Evolutionary conservation across 2,888 invertebrate genomes (phyloP), one percentile per base, ranked within the genome.

Genomic region (Muschampia plurimacula): DNA sequence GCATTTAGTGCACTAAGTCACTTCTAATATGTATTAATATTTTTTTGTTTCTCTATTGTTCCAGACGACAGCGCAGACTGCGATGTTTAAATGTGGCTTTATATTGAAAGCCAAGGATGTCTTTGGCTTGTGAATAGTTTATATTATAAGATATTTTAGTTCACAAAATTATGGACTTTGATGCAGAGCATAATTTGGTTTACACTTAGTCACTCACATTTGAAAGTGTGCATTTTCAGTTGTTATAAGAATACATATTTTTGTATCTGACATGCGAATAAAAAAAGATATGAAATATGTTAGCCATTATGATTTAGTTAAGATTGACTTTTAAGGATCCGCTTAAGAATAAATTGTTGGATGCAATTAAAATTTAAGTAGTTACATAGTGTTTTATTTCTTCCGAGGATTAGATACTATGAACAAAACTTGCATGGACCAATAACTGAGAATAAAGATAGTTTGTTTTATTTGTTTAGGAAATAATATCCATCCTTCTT

Each of bases 341-440:
- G 90, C 92, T 90, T 93, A 92, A 92, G 89, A 90, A 88, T 91
- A 89, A 91, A 86, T 91, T 91, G 92, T 93, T 93, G 91, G 89
- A 92, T 88, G 87, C 89, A 88, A 93, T 90, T 89, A 91, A 93
- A 91, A 88, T 90, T 90, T 89, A 89, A 87, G 90, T 91, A 90
- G 91, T 89, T 90, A 76, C 60, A 13, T 70, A 70, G 76, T 77
- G 75, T 75, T 76, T 74, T 70, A 65, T 71, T 70, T 15, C 46
- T 46, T 46, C 44, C n/a, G 15, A 66, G 49, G 13, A 52, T 28
- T 7, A 22, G 32, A 46, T 10, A 44, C 9, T 22, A 22, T 22
- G 22, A 22, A 22, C 22, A 22, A 22, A 22, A 22, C 22, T 22
- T 22, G 22, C 22, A 22, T 22, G 22, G 22, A 22, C 22, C 22